Evolutionary conservation across 2,797 vertebrate genomes (phyloP).

Genomic region (Manis crassicaudata): DNA sequence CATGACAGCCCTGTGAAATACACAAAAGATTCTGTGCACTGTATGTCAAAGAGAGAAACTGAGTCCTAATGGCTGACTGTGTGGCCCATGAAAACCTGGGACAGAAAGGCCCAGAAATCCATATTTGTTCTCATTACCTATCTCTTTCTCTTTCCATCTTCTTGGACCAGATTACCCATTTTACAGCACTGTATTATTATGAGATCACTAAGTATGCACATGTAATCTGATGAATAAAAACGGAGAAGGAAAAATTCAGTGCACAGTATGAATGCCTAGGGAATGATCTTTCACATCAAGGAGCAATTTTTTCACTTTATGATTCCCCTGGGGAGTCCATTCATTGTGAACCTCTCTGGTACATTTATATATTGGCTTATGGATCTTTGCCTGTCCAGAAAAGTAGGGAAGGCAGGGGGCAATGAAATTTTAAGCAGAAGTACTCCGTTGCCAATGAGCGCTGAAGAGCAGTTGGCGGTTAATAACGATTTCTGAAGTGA

Average conservation of each 20-base stretch:
- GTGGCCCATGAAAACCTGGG: neutral
- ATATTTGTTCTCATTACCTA: neutral
- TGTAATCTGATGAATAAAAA: neutral
- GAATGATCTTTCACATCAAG: neutral
- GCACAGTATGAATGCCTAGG: neutral
- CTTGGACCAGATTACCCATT: neutral
- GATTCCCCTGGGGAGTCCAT: neutral
- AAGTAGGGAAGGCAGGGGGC: neutral
- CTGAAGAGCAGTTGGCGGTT: neutral
- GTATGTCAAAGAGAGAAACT: constrained; percentile 40
- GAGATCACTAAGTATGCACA: neutral
- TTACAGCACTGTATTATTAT: neutral
- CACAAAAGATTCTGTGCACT: neutral
- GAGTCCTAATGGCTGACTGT: neutral
- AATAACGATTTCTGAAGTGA: neutral
- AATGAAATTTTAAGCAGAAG: neutral
- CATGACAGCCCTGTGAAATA: neutral
- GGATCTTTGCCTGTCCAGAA: neutral
- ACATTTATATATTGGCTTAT: neutral
- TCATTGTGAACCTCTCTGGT: neutral
- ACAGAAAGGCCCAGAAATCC: constrained; percentile 26
- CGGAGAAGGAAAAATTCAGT: neutral
- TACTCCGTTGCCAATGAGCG: neutral
- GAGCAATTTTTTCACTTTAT: neutral
- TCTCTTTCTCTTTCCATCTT: neutral